A percentile compares a stretch with the other conserved stretches of the same genome.
phyloP scores from a whole-genome alignment of 2,888 invertebrate genomes.

The Aricia artaxerxes region DNA sequence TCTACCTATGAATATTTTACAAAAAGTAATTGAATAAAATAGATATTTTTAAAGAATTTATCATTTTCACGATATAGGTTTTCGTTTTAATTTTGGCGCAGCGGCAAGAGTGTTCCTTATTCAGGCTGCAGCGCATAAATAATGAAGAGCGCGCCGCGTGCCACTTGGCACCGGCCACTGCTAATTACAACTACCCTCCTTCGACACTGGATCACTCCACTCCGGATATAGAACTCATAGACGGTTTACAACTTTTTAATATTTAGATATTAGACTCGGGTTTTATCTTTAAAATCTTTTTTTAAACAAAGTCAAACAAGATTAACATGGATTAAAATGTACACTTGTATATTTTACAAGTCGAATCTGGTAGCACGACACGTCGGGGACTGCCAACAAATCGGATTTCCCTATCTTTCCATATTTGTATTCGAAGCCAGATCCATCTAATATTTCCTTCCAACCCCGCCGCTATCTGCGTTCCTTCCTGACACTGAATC shows the following conservation, averaged over 20 bases:
- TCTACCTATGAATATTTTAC: not conserved
- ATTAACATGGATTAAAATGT: not conserved
- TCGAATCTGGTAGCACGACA: conserved; percentile 75
- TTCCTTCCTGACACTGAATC: conserved; percentile 80
- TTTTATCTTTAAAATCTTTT: not conserved
- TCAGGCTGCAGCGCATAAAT: conserved; percentile 71
- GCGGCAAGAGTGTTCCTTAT: conserved; percentile 59
- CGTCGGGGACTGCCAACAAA: conserved; percentile 74
- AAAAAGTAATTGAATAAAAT: not conserved
- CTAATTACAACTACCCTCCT: conserved; percentile 60
- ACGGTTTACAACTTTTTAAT: not conserved
- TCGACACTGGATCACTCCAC: conserved; percentile 27
- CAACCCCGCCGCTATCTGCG: conserved; percentile 75
- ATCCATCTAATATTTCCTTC: conserved; percentile 79
- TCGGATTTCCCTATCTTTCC: conserved; percentile 78
- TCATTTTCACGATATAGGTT: conserved; percentile 17
- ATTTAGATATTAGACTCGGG: not conserved
- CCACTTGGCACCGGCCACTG: conserved; percentile 54
- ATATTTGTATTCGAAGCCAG: conserved; percentile 79
- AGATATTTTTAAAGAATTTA: not conserved
- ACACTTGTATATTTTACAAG: conserved; percentile 58
- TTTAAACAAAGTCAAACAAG: too few species aligned
- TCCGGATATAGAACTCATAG: not conserved
- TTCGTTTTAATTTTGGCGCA: conserved; percentile 60
- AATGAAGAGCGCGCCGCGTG: conserved; percentile 68